phyloP scores from a whole-genome alignment of 2,888 invertebrate species.

The Lathronympha strigana region DNA sequence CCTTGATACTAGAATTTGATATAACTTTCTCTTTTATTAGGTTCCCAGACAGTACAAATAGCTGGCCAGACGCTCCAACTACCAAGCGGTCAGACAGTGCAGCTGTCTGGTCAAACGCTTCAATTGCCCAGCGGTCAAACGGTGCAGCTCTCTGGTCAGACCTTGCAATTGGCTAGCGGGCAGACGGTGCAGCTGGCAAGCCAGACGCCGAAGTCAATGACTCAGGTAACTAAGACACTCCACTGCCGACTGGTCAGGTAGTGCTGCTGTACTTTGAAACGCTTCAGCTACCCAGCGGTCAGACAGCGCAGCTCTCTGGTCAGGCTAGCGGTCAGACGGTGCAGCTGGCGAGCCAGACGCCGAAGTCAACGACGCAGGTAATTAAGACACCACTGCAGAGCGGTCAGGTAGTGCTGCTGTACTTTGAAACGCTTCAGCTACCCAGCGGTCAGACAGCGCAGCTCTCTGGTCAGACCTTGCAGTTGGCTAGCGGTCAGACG shows the following conservation, averaged over 20 bases:
- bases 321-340: slow-evolving; percentile 63
- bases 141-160: slow-evolving; percentile 69
- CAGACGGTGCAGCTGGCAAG: slow-evolving; percentile 72
- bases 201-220: slow-evolving; percentile 62
- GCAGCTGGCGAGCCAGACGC: slow-evolving; percentile 70
- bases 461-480: slow-evolving; percentile 61
- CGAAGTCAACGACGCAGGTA: slow-evolving; percentile 63
- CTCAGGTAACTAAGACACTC: slow-evolving; percentile 51
- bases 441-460: slow-evolving; percentile 67
- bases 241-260: background rate
- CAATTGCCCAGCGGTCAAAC: slow-evolving; percentile 70
- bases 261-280: slow-evolving; percentile 64
- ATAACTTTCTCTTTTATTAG: background rate
- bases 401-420: too few relatives aligned
- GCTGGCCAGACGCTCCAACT: slow-evolving; percentile 59
- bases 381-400: background rate
- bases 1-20: background rate
- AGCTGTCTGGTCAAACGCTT: slow-evolving; percentile 78
- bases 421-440: background rate
- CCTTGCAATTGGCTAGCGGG: slow-evolving; percentile 67
- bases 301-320: slow-evolving; percentile 62
- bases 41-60: slow-evolving; percentile 55
- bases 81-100: slow-evolving; percentile 65
- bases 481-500: slow-evolving; percentile 67
- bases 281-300: slow-evolving; percentile 60